Conservation (phyloP, 2,113 vertebrate genomes). For the Lonchura striata region DNA sequence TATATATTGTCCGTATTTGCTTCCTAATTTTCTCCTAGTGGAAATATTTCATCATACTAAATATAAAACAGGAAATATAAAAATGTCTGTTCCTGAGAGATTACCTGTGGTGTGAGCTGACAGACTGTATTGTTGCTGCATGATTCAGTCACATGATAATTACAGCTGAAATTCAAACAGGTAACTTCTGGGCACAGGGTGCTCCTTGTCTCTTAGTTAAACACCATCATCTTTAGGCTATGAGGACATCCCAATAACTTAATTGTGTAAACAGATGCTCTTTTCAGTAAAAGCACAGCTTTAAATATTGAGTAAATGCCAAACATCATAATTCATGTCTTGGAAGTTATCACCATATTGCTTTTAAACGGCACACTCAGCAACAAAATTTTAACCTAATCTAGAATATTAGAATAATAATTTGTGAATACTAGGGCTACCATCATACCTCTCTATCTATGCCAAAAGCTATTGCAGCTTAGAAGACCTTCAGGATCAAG, state of each 20-base stretch:
- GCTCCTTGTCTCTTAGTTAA: not conserved
- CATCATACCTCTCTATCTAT: not conserved
- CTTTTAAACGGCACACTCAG: not conserved
- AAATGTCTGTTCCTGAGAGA: not conserved
- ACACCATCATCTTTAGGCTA: not conserved
- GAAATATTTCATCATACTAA: not conserved
- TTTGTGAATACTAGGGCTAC: not conserved
- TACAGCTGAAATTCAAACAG: not conserved
- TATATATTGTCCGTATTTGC: accelerated
- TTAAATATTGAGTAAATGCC: not conserved
- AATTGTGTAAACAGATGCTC: not conserved
- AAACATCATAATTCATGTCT: not conserved
- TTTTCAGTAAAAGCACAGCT: not conserved
- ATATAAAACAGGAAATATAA: not conserved
- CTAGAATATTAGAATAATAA: not conserved
- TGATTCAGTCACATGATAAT: not conserved
- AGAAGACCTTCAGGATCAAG: not conserved
- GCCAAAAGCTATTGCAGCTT: not conserved
- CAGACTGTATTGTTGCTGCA: not conserved
- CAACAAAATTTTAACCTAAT: not conserved
- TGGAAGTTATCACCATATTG: not conserved
- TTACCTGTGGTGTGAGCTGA: not conserved
- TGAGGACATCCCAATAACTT: not conserved
- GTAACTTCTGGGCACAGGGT: not conserved
- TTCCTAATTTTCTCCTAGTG: not conserved